Percentiles rank a stretch among this genome's conserved stretches.
These are phyloP conservation scores for Stegodyphus mimosarum DNA, from an alignment of 1,140 invertebrate genomes.

Conservation along the genomic window DNA sequence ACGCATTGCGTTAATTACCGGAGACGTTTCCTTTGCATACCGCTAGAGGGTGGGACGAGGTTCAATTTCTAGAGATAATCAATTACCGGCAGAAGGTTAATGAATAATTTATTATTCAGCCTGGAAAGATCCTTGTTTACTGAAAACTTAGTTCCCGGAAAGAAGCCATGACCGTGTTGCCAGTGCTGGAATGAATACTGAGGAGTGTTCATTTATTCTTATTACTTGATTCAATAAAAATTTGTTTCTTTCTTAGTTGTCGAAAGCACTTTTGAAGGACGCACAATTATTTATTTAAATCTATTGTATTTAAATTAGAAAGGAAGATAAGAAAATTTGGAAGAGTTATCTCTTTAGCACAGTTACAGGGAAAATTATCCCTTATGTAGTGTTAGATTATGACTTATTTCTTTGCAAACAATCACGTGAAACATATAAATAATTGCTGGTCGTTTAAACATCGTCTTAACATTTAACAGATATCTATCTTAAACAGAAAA, in stretches of 20 bases:
- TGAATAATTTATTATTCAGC: conserved; percentile 57
- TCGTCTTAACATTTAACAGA: no score
- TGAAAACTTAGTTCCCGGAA: conserved; percentile 42
- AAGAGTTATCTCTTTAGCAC: no score
- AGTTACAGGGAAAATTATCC: no score
- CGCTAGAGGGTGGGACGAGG: conserved; percentile 14
- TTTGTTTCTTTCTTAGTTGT: conserved; percentile 2
- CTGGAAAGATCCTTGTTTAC: conserved; percentile 51
- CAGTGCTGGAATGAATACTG: conserved; percentile 45
- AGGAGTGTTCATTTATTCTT: conserved; percentile 48
- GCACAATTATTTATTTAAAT: no score
- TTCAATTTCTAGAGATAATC: conserved; percentile 49
- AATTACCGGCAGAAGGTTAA: conserved; percentile 49
- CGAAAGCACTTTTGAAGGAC: no score
- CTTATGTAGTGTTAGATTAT: no score
- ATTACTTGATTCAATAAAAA: conserved; percentile 41
- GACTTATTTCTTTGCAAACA: no score
- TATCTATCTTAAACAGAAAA: no score
- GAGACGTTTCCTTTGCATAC: conserved; percentile 50
- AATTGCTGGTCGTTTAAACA: no score
- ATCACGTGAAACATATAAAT: no score
- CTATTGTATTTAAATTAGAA: no score
- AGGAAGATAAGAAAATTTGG: no score
- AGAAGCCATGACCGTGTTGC: conserved; percentile 47
- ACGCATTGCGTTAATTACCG: conserved; percentile 44